Percentiles rank a stretch among this genome's conserved stretches.
Conservation (phyloP, 1,140 invertebrate genomes). For the Brachionus plicatilis region DNA sequence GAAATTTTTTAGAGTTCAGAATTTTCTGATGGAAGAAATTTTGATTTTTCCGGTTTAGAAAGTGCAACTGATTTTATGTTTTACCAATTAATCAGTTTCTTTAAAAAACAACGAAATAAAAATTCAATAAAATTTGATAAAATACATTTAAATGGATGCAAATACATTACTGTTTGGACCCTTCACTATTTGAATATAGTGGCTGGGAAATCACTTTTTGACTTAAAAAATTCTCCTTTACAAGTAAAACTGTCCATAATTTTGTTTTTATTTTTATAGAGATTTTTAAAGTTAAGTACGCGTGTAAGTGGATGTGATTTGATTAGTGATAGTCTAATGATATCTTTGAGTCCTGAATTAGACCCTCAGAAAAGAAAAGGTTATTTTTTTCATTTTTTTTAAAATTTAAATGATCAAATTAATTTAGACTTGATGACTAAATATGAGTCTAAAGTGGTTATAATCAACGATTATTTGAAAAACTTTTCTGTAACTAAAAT, state of each 20-base stretch:
- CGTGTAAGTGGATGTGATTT: not conserved
- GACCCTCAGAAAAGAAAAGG: not conserved
- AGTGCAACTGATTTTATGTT: not conserved
- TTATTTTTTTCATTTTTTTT: not conserved
- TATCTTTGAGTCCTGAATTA: not conserved
- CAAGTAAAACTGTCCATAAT: not conserved
- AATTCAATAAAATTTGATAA: not conserved
- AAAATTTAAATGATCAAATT: not conserved
- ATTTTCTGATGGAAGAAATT: not conserved
- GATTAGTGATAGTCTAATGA: not conserved
- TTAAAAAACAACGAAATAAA: not conserved
- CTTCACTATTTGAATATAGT: not conserved
- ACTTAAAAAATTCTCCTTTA: not conserved
- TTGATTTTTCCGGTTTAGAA: conserved; percentile 32
- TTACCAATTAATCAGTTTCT: not conserved
- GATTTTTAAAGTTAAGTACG: not conserved
- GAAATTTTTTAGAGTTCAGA: not conserved
- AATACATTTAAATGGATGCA: not conserved
- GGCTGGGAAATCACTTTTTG: not conserved
- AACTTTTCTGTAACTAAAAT: not conserved
- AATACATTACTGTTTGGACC: not conserved
- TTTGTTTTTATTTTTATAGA: not conserved
- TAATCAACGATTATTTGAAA: not conserved
- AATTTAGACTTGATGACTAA: not conserved
- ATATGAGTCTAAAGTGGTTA: conserved; percentile 4